Percentiles rank a stretch among this genome's conserved stretches.
phyloP scores from a whole-genome alignment of 2,113 vertebrate genomes.

The Tachuris rubrigastra region DNA sequence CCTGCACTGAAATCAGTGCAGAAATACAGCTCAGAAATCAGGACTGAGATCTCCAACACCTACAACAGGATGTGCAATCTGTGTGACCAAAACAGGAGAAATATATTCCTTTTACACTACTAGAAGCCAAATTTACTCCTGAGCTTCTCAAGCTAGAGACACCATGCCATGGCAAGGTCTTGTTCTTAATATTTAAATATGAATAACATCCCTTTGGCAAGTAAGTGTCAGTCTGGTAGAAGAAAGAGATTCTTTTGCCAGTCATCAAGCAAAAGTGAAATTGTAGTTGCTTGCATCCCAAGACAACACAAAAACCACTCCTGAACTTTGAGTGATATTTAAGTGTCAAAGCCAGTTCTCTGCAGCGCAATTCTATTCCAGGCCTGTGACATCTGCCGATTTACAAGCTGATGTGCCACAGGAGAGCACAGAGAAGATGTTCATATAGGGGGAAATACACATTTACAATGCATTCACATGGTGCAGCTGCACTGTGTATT shows the following conservation, averaged over 20 bases:
- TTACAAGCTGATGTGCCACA: slow-evolving; percentile 15
- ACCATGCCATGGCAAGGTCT: not conserved
- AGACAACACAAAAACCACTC: not conserved
- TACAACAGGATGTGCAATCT: not conserved
- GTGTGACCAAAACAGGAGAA: not conserved
- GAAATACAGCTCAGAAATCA: not conserved
- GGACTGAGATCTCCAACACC: not conserved
- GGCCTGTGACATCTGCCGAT: not conserved
- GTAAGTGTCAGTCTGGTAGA: not conserved
- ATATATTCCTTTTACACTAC: not conserved
- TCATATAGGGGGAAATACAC: not conserved
- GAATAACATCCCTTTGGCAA: not conserved
- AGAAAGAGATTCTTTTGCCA: not conserved
- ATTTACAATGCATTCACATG: not conserved
- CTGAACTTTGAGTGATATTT: not conserved
- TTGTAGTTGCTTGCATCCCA: not conserved
- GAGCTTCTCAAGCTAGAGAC: not conserved
- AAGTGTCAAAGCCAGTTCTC: not conserved
- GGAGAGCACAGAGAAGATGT: not conserved
- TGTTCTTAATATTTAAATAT: not conserved
- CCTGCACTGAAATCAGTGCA: not conserved
- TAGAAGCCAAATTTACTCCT: not conserved
- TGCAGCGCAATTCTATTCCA: not conserved
- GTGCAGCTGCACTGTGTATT: slow-evolving; percentile 31
- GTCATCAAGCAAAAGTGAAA: not conserved